These are phyloP conservation scores for Choloepus hoffmanni DNA, from an alignment of 2,113 vertebrate species.

Conservation along the genomic window DNA sequence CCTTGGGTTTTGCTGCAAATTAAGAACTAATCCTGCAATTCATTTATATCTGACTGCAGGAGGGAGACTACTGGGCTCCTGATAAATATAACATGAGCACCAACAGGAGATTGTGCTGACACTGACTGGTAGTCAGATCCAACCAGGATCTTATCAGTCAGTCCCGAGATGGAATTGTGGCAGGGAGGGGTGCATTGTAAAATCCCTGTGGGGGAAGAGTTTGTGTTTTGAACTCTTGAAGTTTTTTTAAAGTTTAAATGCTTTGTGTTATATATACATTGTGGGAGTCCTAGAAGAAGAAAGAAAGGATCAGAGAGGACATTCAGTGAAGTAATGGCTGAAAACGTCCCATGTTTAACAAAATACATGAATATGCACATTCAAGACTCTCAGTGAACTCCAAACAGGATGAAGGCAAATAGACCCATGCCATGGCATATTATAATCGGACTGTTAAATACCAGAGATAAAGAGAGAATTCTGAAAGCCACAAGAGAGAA, in stretches of 20 bases:
- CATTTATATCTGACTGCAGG: background rate
- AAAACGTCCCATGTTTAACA: no score
- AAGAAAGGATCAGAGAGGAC: no score
- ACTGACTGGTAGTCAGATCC: background rate
- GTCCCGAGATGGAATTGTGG: background rate
- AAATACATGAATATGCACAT: no score
- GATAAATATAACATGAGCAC: background rate
- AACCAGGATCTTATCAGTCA: background rate
- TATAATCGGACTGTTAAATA: no score
- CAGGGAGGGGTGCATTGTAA: background rate
- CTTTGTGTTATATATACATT: background rate
- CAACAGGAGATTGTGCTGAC: background rate
- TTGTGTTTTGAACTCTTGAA: background rate
- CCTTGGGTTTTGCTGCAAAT: conserved; percentile 11
- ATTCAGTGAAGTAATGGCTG: no score
- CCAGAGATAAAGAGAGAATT: no score
- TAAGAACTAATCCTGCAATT: background rate
- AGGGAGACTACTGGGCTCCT: background rate
- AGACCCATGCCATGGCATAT: no score
- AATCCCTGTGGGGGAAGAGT: background rate
- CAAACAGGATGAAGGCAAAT: no score
- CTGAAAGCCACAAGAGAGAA: no score
- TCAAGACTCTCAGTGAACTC: no score
- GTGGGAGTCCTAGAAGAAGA: no score
- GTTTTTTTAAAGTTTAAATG: background rate